Percentiles rank a stretch among this genome's conserved stretches.
Conservation (phyloP, 2,113 vertebrate species). For the Herpetotheres cachinnans region DNA sequence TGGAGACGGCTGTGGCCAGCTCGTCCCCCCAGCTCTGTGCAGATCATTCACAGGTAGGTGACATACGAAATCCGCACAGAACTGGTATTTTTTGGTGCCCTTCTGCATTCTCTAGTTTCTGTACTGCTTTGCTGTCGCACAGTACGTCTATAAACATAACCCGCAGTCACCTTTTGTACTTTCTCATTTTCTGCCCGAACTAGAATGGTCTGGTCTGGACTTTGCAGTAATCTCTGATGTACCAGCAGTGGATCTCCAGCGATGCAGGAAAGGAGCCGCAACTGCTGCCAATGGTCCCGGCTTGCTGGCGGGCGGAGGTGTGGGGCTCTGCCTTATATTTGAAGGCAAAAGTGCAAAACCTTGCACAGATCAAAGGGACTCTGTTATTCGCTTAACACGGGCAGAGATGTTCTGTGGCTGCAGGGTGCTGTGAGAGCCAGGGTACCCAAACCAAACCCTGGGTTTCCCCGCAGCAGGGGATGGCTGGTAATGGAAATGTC, state of each 20-base stretch:
- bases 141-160: conserved; percentile 60
- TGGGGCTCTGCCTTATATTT: not conserved
- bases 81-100: conserved; percentile 39
- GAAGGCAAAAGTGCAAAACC: not conserved
- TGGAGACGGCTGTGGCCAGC: not conserved
- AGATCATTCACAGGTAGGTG: conserved; percentile 35
- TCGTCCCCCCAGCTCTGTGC: not conserved
- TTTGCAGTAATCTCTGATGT: conserved; percentile 40
- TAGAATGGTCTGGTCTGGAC: conserved; percentile 42
- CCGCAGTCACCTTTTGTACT: conserved; percentile 68
- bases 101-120: conserved; percentile 41
- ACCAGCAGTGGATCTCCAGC: not conserved
- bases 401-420: not conserved
- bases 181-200: conserved; percentile 50
- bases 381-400: not conserved
- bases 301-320: not conserved
- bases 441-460: not conserved
- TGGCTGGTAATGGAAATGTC: not conserved
- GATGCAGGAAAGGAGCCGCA: not conserved
- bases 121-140: not conserved
- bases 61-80: not conserved
- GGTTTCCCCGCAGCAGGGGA: accelerated
- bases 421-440: not conserved
- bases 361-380: not conserved
- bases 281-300: accelerated